Base-by-base conservation (phyloP, 2,888 invertebrate species). In the Drosophila mimetica region DNA sequence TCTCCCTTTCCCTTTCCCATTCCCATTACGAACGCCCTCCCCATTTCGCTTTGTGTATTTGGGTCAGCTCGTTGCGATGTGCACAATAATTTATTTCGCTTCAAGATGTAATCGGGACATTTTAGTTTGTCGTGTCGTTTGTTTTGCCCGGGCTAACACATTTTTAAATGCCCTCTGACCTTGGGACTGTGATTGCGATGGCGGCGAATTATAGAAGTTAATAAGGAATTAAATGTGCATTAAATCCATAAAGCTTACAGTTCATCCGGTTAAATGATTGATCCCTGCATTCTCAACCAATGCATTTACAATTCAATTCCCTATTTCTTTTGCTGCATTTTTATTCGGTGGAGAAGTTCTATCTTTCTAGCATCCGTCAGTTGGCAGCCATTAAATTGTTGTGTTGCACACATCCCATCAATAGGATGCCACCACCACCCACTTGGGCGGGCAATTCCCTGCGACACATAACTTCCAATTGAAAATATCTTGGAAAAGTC, bases 41-140 rank as follows among this genome's bases (percentile, higher is more conserved):
- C 48, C 46, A 41, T 64, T 67, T 60, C 44, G 14, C 14, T 54
- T 70, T 47, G 51, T 59, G 53, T 65, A 85, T 83, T 82, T 82
- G 79, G 83, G 87, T 83, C 82, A 87, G 47, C 60, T 64, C 65
- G 48, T 57, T 77, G 77, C 86, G 82, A 76, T 82, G 64, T 70
- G 70, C 72, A 54, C 57, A 61, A 77, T 75, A 78, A 78, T 88
- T 85, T 84, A 80, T 86, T 88, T 86, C 67, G 70, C 75, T 85
- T 74, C 54, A 47, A 76, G 88, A 85, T 85, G 44, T 65, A 76
- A 85, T 85, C 86, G 53, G 36, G 5, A 55, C 50, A 64, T 65
- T 77, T 77, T 54, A 67, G 59, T 73, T 70, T 47, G 41, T 52
- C 72, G 39, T 44, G 65, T 37, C 57, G 63, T 71, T 67, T 73